Conservation (phyloP, 2,888 invertebrate species). For the Acanthosepion lycidas region DNA sequence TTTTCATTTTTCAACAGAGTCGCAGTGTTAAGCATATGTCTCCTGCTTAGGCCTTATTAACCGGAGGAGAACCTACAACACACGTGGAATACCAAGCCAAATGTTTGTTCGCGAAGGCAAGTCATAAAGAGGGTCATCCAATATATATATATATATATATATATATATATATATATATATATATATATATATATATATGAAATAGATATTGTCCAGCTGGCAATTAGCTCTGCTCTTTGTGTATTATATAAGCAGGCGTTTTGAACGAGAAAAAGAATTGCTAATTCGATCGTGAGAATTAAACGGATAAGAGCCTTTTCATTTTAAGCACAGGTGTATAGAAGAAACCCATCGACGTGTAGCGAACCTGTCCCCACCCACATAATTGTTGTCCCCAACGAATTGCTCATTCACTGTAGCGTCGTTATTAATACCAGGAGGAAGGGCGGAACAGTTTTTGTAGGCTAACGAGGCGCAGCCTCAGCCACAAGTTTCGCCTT, state of each 20-base stretch:
- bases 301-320: neutral
- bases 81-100: no score
- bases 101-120: no score
- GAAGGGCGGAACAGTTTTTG: neutral
- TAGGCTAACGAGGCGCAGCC: neutral
- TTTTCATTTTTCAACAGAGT: no score
- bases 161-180: no score
- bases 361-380: slow-evolving; percentile 18
- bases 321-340: slow-evolving; percentile 18
- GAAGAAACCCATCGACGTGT: neutral
- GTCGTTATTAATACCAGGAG: neutral
- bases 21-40: no score
- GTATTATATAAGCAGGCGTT: neutral
- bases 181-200: no score
- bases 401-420: slow-evolving; percentile 8
- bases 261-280: neutral
- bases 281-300: slow-evolving; percentile 33
- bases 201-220: neutral
- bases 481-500: neutral
- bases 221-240: neutral
- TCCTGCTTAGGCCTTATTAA: no score
- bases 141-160: no score
- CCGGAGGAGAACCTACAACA: no score
- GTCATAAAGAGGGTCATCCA: no score
- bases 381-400: neutral